These are phyloP conservation scores for Serilophus lunatus DNA, from an alignment of 2,113 vertebrate genomes.

Conservation along the genomic window DNA sequence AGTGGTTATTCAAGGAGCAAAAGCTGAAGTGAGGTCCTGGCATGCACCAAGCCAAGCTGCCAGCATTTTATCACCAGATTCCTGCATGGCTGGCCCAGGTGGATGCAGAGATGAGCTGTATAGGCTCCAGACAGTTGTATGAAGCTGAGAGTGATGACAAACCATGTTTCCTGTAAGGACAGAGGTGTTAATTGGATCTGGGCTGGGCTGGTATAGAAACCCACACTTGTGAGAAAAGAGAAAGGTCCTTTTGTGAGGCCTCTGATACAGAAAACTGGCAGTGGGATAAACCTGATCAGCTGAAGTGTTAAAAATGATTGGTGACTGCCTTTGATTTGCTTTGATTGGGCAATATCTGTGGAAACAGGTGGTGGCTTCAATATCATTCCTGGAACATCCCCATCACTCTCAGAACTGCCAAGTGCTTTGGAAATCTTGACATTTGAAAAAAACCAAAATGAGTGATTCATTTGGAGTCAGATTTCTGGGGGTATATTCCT, in stretches of 20 bases:
- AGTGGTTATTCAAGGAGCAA: constrained; percentile 70
- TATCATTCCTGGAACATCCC: not conserved
- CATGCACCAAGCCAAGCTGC: constrained; percentile 56
- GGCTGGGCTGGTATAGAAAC: not conserved
- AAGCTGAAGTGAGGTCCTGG: not conserved
- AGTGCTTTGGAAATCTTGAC: constrained; percentile 5
- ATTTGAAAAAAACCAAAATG: not conserved
- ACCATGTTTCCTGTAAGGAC: constrained; percentile 51
- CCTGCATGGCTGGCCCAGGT: constrained; percentile 56
- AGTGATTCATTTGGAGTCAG: not conserved
- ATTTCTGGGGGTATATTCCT: not conserved
- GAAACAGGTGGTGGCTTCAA: not conserved
- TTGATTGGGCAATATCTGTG: not conserved
- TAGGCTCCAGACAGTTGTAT: constrained; percentile 30
- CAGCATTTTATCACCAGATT: constrained; percentile 60
- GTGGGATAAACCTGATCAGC: not conserved
- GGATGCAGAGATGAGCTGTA: constrained; percentile 36
- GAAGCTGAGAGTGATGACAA: constrained; percentile 1
- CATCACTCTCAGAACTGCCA: not conserved
- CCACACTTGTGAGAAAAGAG: not conserved
- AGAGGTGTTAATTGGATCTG: not conserved
- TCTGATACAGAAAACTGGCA: not conserved
- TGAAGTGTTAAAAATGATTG: not conserved
- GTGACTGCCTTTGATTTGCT: not conserved
- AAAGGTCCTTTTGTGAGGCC: not conserved